A percentile compares a stretch with the other conserved stretches of the same genome.
These are phyloP conservation scores for Caiman crocodilus DNA, from an alignment of 2,797 vertebrate genomes.

Conservation along the genomic window DNA sequence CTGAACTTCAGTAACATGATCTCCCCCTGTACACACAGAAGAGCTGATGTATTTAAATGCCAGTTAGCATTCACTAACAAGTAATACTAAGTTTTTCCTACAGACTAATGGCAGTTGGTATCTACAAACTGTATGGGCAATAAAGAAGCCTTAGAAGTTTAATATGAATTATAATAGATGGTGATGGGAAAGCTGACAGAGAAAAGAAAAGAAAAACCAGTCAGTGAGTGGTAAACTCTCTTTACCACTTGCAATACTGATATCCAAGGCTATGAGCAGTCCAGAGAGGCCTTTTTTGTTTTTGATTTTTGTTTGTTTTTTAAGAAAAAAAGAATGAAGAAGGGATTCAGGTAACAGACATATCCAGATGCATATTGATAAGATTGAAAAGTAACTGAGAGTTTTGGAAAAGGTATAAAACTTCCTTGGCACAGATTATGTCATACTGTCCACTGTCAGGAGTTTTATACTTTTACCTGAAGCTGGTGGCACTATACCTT, in stretches of 20 bases:
- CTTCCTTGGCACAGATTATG: neutral
- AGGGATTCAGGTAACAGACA: neutral
- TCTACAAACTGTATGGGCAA: neutral
- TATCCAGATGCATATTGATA: neutral
- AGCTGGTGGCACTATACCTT: neutral
- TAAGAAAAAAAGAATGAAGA: neutral
- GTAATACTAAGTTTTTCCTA: neutral
- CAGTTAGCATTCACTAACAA: too few species aligned
- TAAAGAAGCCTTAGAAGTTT: neutral
- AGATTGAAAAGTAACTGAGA: neutral
- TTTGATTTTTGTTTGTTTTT: too few species aligned
- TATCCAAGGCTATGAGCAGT: neutral
- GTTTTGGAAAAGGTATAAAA: neutral
- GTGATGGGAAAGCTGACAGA: neutral
- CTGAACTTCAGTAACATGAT: neutral
- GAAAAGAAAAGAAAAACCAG: neutral
- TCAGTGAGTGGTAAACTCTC: neutral
- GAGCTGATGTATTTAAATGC: neutral
- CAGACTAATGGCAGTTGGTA: neutral
- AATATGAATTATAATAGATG: slow-evolving; percentile 15
- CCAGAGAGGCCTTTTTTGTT: neutral
- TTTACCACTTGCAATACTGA: neutral
- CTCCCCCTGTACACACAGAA: neutral
- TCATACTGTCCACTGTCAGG: neutral
- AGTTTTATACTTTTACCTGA: neutral